A percentile compares a stretch with the other conserved stretches of the same genome.
Conservation (phyloP, 92 coral and sea anemone genomes). For the Ricordea florida region DNA sequence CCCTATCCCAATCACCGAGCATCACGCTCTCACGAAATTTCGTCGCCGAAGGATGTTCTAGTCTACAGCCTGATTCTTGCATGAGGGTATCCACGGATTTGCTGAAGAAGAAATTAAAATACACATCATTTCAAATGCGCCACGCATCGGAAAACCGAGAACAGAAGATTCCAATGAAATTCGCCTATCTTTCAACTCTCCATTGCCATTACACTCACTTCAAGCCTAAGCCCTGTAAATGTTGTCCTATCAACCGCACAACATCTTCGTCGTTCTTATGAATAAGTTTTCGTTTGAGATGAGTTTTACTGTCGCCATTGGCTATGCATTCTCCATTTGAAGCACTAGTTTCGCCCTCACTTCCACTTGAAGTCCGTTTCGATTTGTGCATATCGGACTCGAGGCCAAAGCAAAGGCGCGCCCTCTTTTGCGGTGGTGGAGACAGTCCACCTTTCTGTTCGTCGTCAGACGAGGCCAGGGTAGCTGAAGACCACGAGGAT, state of each 20-base stretch:
- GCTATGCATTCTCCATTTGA: conserved; percentile 96
- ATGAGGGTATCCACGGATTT: conserved; percentile 94
- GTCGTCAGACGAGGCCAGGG: conserved; percentile 99
- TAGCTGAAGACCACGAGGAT: conserved; percentile 94
- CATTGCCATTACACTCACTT: conserved; percentile 77
- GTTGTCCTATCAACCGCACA: conserved; percentile 97
- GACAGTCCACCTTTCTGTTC: conserved; percentile 99
- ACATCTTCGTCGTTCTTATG: conserved; percentile 93
- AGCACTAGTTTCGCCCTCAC: conserved; percentile 97
- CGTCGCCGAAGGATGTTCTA: conserved; percentile 98
- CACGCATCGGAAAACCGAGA: conserved; percentile 55
- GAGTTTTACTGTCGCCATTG: conserved; percentile 84
- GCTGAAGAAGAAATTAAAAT: conserved; percentile 64
- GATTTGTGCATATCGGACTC: conserved; percentile 99
- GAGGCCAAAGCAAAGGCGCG: conserved; percentile 96
- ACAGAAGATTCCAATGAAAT: conserved; percentile 55
- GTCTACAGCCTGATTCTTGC: conserved; percentile 98
- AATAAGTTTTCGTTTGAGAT: conserved; percentile 79
- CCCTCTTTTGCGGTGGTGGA: conserved; percentile 99
- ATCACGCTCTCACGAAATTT: conserved; percentile 96
- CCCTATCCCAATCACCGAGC: conserved; percentile 99
- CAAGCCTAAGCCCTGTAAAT: conserved; percentile 96
- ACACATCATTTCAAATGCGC: conserved; percentile 24
- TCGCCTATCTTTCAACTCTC: background rate
- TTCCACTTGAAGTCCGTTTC: conserved; percentile 97